These are phyloP conservation scores for Otocyon megalotis DNA, from an alignment of 2,113 vertebrate genomes.

Conservation along the genomic window DNA sequence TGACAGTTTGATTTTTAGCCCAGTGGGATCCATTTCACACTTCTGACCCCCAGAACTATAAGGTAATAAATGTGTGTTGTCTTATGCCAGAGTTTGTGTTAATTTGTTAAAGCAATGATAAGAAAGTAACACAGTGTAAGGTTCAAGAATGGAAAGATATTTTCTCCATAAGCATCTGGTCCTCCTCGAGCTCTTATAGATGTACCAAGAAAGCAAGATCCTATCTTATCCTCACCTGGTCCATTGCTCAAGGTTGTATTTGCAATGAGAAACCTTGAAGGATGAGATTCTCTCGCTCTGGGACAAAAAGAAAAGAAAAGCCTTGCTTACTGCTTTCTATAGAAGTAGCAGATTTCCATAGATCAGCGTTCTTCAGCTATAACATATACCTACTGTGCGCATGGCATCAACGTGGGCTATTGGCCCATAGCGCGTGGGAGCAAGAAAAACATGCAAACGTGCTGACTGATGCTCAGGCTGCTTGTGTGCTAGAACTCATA, in stretches of 20 bases:
- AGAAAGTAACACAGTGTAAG: not conserved
- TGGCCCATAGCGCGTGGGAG: not conserved
- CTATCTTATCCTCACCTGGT: not conserved
- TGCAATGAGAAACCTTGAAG: not conserved
- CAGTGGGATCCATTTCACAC: not conserved
- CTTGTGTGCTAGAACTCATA: not conserved
- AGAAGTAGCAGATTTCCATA: not conserved
- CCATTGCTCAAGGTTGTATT: not conserved
- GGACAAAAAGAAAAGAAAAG: not conserved
- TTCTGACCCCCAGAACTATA: not conserved
- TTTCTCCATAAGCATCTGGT: not conserved
- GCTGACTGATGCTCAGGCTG: not conserved
- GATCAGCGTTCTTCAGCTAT: not conserved
- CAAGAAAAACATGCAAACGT: not conserved
- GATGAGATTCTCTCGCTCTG: not conserved
- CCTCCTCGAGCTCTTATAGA: not conserved
- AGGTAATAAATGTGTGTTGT: not conserved
- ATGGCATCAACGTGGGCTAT: not conserved
- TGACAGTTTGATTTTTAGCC: not conserved
- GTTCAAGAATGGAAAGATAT: not conserved
- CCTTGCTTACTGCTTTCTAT: not conserved
- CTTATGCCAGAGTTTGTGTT: not conserved
- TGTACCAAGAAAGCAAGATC: not conserved
- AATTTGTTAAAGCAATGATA: not conserved
- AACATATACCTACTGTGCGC: accelerated